Base-by-base conservation (phyloP, 2,797 vertebrate species). In the Octomys mimax region DNA sequence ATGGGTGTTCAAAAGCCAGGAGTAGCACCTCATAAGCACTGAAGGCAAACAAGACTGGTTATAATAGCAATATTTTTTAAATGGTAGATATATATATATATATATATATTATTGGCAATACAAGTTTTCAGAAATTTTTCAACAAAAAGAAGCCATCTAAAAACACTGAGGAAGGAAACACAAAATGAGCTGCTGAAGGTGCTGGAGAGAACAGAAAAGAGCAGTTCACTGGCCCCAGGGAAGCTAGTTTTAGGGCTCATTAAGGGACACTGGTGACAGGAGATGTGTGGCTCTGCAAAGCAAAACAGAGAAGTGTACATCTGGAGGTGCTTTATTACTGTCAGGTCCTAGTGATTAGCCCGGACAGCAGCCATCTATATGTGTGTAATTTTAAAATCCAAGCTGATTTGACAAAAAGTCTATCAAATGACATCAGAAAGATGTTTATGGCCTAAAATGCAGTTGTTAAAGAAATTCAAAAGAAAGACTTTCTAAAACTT, bases 221-320 rank as follows among this genome's bases (percentile, higher is more conserved):
- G 91, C 2, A 88, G 59, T 39, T 54, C 31, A 18, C 49, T 19
- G 14, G 28, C 92, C 92, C 70, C 52, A 33, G 77, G 85, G 90
- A 84, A 77, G 36, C 28, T 89, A 49, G 75, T 46, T 85, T 82
- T 68, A 39, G 88, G 81, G 77, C 95, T 95, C 61, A 89, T 95
- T 95, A 66, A 64, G 78, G 81, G 66, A 62, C 64, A 77, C 79
- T 31, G 28, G 73, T 83, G 92, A 95, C 75, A 82, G 81, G 46
- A 52, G 39, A 36, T 36, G 18, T 13, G 9, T 11, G 80, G 19
- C 24, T 88, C 61, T 62, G 88, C 84, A 85, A 96, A 92, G 54
- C 71, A 46, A 57, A 87, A 33, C 19, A 9, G 39, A 87, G 42
- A 73, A 54, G 21, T 22, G 46, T 6, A 31, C 78, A 3, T 88